Percentiles rank a stretch among this genome's conserved stretches.
Evolutionary conservation across 92 coral and sea anemone species (phyloP).

Genomic region (Umimayanthus chanpuru): DNA sequence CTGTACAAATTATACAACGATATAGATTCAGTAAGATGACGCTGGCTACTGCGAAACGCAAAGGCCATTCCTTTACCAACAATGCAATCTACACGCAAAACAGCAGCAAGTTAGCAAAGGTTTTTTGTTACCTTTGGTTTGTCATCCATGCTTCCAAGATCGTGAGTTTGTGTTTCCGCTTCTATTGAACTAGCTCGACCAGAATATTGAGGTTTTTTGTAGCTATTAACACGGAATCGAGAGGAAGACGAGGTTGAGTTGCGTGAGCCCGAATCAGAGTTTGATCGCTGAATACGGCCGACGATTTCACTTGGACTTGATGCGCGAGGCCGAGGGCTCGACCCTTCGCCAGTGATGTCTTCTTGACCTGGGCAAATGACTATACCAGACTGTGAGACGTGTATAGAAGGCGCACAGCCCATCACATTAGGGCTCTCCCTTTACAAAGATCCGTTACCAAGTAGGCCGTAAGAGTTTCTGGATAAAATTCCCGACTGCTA

Average conservation of each 20-base stretch:
- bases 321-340: constrained; percentile 93
- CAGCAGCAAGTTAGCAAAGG: constrained; percentile 35
- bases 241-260: constrained; percentile 89
- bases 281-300: constrained; percentile 99
- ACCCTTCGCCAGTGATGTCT: constrained; percentile 92
- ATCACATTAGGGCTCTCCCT: constrained; percentile 59
- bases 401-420: constrained; percentile 99
- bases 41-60: constrained; percentile 38
- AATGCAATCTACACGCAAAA: constrained; percentile 36
- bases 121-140: constrained; percentile 74
- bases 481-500: constrained; percentile 24
- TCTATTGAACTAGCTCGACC: constrained; percentile 93
- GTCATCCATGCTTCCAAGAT: constrained; percentile 89
- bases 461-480: constrained; percentile 20
- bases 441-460: constrained; percentile 36
- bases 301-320: constrained; percentile 98
- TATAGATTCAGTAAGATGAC: constrained; percentile 23
- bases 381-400: constrained; percentile 99
- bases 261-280: constrained; percentile 94
- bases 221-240: constrained; percentile 85
- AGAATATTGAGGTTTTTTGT: constrained; percentile 82
- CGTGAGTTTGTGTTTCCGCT: constrained; percentile 95
- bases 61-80: not conserved
- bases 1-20: constrained; percentile 56
- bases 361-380: constrained; percentile 70